Evolutionary conservation across 1,140 invertebrate species (phyloP).

Genomic region (Sipha flava): DNA sequence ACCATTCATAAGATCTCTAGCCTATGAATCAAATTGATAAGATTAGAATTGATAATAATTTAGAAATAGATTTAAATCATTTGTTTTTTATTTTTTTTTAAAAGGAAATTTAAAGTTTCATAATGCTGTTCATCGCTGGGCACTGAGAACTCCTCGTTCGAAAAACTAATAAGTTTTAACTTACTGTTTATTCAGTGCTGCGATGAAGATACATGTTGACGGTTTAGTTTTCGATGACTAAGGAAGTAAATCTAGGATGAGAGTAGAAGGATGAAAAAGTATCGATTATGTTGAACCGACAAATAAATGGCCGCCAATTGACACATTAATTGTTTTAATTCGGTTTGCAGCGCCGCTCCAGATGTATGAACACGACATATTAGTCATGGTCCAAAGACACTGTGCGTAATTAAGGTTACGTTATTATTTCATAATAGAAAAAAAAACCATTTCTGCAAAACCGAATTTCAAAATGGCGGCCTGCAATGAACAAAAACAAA

Average conservation of each 20-base stretch:
- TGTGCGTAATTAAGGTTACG: conserved; percentile 24
- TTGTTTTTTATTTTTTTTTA: background rate
- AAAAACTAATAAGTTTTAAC: conserved; percentile 29
- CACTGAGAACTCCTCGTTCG: conserved; percentile 25
- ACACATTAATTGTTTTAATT: conserved; percentile 20
- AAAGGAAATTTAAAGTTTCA: background rate
- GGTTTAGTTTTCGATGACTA: conserved; percentile 20
- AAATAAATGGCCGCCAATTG: conserved; percentile 30
- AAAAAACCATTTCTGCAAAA: conserved; percentile 30
- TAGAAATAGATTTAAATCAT: background rate
- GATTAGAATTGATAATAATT: conserved; percentile 19
- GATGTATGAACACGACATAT: conserved; percentile 25
- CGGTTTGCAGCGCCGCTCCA: conserved; percentile 29
- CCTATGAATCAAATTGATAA: conserved; percentile 45
- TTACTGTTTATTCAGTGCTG: conserved; percentile 30
- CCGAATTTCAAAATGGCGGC: conserved; percentile 32
- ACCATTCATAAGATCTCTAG: conserved; percentile 65
- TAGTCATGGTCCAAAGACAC: conserved; percentile 28
- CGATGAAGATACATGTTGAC: conserved; percentile 26
- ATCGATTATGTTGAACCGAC: conserved; percentile 11
- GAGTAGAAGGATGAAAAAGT: conserved; percentile 8
- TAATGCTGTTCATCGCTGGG: conserved; percentile 24
- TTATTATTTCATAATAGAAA: conserved; percentile 14
- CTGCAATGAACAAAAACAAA: conserved; percentile 31
- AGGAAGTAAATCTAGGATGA: background rate